phyloP scores from a whole-genome alignment of 2,888 invertebrate species.

The Drosophila demipolita region DNA sequence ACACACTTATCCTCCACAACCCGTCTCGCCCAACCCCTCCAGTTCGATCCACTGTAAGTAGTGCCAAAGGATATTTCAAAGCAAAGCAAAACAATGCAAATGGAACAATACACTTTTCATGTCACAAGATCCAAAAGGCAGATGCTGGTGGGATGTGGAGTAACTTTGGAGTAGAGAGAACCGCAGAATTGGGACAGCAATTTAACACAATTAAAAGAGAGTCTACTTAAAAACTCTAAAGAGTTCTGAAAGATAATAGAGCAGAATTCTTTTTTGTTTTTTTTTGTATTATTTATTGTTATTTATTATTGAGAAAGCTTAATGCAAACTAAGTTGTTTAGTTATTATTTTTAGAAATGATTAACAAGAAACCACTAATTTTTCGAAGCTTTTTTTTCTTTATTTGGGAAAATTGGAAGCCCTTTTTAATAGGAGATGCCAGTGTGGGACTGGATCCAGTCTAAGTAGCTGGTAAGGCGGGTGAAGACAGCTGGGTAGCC shows the following conservation, averaged over 20 bases:
- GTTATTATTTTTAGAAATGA: too few species aligned
- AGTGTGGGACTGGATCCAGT: constrained; percentile 70
- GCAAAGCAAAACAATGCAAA: constrained; percentile 28
- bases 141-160: neutral
- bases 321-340: too few species aligned
- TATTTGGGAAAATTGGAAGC: too few species aligned
- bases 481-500: constrained; percentile 80
- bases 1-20: constrained; percentile 36
- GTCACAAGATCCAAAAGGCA: constrained; percentile 12
- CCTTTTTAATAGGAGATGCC: constrained; percentile 51
- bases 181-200: constrained; percentile 1
- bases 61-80: constrained; percentile 18
- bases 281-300: too few species aligned
- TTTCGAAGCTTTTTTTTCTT: too few species aligned
- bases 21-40: neutral
- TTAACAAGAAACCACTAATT: too few species aligned
- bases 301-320: too few species aligned
- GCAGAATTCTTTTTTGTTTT: too few species aligned
- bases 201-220: too few species aligned
- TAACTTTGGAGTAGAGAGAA: neutral
- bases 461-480: constrained; percentile 62
- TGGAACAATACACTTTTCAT: constrained; percentile 29
- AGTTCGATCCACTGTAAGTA: constrained; percentile 64
- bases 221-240: too few species aligned
- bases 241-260: too few species aligned